phyloP scores from a whole-genome alignment of 2,113 vertebrate species.

The Microcebus griseorufus region DNA sequence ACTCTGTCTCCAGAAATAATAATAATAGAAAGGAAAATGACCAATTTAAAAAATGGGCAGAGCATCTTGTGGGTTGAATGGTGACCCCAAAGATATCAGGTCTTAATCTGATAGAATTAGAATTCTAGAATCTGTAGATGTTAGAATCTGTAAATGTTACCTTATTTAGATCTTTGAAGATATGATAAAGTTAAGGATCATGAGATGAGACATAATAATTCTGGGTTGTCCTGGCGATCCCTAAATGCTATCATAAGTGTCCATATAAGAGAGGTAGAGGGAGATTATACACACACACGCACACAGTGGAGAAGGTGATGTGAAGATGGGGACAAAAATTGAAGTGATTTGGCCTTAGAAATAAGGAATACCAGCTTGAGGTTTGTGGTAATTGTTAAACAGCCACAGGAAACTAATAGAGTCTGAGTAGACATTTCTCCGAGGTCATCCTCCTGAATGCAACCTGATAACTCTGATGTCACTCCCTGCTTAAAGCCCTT shows the following conservation, averaged over 20 bases:
- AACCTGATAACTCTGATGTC: neutral
- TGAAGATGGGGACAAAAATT: no score
- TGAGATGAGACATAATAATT: neutral
- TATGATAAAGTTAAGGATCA: no score
- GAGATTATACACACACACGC: neutral
- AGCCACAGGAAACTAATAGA: neutral
- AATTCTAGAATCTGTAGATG: no score
- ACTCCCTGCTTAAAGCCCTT: neutral
- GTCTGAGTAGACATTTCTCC: neutral
- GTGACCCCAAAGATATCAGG: no score
- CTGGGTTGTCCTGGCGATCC: neutral
- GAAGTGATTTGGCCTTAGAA: neutral
- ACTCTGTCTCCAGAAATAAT: no score
- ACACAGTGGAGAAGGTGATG: neutral
- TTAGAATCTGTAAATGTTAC: no score
- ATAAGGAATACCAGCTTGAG: neutral
- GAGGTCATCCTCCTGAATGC: neutral
- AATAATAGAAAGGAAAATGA: no score
- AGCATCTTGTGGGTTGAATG: no score
- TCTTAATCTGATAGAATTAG: no score
- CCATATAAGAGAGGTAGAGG: neutral
- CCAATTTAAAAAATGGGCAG: no score
- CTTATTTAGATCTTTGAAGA: no score
- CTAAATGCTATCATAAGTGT: neutral
- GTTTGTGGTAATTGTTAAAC: neutral